Conservation (phyloP, 2,797 vertebrate species). For the Australoheros facetus region DNA sequence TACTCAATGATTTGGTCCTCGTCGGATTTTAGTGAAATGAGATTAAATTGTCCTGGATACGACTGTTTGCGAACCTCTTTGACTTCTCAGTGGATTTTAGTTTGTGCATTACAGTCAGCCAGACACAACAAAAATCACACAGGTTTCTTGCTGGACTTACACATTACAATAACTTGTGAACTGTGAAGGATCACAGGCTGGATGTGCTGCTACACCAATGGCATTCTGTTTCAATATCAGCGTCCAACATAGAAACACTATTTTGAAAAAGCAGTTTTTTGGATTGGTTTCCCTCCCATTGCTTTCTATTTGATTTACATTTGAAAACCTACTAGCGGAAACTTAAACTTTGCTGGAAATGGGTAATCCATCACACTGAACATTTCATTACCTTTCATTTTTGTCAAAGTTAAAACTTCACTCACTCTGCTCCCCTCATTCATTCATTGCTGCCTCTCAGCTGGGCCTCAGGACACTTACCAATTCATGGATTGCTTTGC, state of each 20-base stretch:
- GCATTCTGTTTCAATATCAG: not conserved
- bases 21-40: not conserved
- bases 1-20: not conserved
- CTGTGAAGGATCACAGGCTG: not conserved
- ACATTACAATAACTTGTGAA: not conserved
- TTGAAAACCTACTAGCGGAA: conserved; percentile 18
- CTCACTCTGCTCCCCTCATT: conserved; percentile 31
- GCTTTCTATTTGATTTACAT: conserved; percentile 8
- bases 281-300: not conserved
- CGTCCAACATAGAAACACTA: not conserved
- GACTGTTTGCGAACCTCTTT: too few species aligned
- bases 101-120: not conserved
- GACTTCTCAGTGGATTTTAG: not conserved
- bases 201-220: not conserved
- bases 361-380: conserved; percentile 45
- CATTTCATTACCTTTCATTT: conserved; percentile 48
- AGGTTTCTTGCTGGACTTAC: not conserved
- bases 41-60: not conserved
- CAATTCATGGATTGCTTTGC: conserved; percentile 30
- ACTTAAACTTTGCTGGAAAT: conserved; percentile 30
- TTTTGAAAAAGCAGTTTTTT: not conserved
- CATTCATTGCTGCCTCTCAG: conserved; percentile 51
- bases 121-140: not conserved
- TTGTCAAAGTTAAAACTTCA: conserved; percentile 47
- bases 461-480: conserved; percentile 38